Conservation (phyloP, 2,888 invertebrate species). For the Callinectes sapidus region DNA sequence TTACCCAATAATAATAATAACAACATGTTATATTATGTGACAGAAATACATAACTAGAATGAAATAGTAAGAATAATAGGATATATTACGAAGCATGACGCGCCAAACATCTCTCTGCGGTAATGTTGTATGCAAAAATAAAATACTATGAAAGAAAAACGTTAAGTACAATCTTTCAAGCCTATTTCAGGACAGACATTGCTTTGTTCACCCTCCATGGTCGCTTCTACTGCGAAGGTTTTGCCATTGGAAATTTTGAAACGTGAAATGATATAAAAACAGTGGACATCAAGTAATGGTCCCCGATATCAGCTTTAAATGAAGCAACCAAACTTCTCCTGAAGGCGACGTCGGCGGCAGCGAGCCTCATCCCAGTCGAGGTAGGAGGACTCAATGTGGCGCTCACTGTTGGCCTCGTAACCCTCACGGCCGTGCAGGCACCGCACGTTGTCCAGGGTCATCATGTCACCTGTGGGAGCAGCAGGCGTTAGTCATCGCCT, state of each 20-base stretch:
- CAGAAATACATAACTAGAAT: not conserved
- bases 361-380: conserved; percentile 72
- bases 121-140: not conserved
- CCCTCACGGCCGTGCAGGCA: conserved; percentile 71
- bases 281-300: not conserved
- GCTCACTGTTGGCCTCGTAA: conserved; percentile 55
- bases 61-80: not conserved
- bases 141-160: not conserved
- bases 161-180: not conserved
- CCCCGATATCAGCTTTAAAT: not conserved
- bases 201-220: not conserved
- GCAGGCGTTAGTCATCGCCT: not conserved
- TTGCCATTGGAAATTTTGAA: not conserved
- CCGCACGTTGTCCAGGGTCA: conserved; percentile 71
- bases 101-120: not conserved
- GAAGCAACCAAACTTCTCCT: conserved; percentile 58
- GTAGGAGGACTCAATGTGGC: conserved; percentile 72
- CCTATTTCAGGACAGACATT: not conserved
- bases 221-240: not conserved
- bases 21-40: not conserved
- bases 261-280: not conserved
- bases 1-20: not conserved
- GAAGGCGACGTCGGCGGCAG: conserved; percentile 67
- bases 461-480: conserved; percentile 67
- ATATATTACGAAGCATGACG: no score